Conservation (phyloP, 2,797 vertebrate genomes). For the Rhinichthys osculus region DNA sequence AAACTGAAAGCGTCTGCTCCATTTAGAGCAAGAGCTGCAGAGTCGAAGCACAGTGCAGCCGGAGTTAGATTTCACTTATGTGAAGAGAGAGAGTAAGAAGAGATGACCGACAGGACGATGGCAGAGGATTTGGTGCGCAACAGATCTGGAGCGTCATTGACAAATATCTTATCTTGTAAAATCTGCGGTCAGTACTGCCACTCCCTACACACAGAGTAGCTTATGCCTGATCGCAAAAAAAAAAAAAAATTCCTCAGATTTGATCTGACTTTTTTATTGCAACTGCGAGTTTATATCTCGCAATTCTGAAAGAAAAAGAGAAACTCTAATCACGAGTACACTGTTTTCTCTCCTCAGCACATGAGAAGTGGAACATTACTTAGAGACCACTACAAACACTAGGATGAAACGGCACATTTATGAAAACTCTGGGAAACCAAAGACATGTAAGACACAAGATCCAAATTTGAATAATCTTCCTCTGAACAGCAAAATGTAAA, state of each 20-base stretch:
- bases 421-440: not conserved
- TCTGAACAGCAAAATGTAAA: conserved; percentile 13
- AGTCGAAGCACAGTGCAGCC: no score
- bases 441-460: conserved; percentile 19
- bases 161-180: not conserved
- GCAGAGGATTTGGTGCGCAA: not conserved
- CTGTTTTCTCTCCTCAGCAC: not conserved
- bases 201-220: no score
- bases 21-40: no score
- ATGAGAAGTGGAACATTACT: conserved; percentile 1
- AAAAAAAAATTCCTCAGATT: not conserved
- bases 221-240: not conserved
- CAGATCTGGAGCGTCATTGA: not conserved
- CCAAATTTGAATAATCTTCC: conserved; percentile 34
- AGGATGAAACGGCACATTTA: not conserved
- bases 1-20: not conserved
- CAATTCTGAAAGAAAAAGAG: not conserved
- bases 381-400: not conserved
- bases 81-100: not conserved
- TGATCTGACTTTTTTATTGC: not conserved
- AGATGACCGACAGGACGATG: not conserved
- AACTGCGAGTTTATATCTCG: not conserved
- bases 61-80: not conserved
- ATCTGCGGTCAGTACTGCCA: no score
- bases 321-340: not conserved